Base-by-base conservation (phyloP, 2,797 vertebrate species). In the Gallinago stenura region DNA sequence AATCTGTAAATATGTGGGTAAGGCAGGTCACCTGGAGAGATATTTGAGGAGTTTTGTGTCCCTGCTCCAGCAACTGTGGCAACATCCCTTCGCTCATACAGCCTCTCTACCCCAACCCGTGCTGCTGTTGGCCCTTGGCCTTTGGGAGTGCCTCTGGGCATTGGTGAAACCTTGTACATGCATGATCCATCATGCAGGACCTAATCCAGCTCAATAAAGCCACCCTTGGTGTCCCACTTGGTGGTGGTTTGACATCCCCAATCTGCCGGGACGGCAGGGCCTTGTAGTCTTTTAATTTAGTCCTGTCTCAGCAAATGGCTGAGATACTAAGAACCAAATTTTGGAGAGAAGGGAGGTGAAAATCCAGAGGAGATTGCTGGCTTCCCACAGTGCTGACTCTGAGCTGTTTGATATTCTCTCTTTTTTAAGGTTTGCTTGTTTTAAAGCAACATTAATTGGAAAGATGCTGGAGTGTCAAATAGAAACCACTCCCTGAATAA, bases 401-500 rank as follows among this genome's bases (percentile, higher is more conserved):
- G 70, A 96, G 89, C 84, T 86, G 83, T 94, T 87, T 85, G 78
- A 93, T 96, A 95, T 83, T 94, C 87, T 84, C 73, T 87, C 62
- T 94, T 92, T 93, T 92, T 93, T 85, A 96, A 96, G 85, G 92
- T 97, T 95, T 96, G 92, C 97, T 97, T 94, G 88, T 96, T 97
- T 96, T 96, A 94, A 97, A 93, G 94, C 93, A 93, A 95, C 93
- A 93, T 97, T 97, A 95, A 95, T 96, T 96, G 95, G 91, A 95
- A 97, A 93, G 97, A 96, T 88, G 91, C 94, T 93, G 94, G 93
- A 96, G 91, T 94, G 95, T 94, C 84, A 94, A 89, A 93, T 97
- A 93, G 83, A 95, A 97, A 94, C 95, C 96, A 95, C 96, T 96
- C 96, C 96, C 96, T 91, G 91, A 96, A 95, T 97, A 96, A 95